Evolutionary conservation across 2,113 vertebrate species (phyloP).

Genomic region (Uropsilus gracilis): DNA sequence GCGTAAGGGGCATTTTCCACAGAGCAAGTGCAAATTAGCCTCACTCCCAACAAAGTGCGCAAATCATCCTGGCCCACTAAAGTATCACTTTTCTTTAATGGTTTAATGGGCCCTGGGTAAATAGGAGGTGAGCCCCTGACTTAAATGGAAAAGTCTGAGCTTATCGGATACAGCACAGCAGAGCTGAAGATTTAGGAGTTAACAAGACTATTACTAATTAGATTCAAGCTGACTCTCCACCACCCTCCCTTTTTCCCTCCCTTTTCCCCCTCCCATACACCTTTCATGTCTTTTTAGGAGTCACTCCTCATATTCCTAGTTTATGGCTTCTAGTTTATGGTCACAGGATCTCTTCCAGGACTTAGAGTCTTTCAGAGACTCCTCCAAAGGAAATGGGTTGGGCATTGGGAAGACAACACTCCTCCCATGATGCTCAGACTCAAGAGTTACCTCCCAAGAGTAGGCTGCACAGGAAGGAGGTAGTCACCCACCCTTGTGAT

Average conservation of each 20-base stretch:
- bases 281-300: neutral
- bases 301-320: neutral
- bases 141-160: constrained; percentile 32
- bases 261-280: neutral
- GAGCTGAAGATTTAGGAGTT: neutral
- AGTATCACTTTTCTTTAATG: constrained; percentile 63
- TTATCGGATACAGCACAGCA: neutral
- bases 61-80: neutral
- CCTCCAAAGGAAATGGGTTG: neutral
- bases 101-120: constrained; percentile 51
- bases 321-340: neutral
- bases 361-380: neutral
- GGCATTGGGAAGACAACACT: neutral
- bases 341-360: neutral
- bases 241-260: neutral
- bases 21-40: constrained; percentile 46
- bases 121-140: constrained; percentile 42
- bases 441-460: neutral
- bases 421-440: neutral
- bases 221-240: too few relatives aligned
- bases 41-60: constrained; percentile 35
- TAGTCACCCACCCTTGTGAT: neutral
- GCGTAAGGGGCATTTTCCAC: neutral
- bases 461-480: neutral
- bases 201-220: neutral